Conservation (phyloP, 2,888 invertebrate species). For the Seira ritae region DNA sequence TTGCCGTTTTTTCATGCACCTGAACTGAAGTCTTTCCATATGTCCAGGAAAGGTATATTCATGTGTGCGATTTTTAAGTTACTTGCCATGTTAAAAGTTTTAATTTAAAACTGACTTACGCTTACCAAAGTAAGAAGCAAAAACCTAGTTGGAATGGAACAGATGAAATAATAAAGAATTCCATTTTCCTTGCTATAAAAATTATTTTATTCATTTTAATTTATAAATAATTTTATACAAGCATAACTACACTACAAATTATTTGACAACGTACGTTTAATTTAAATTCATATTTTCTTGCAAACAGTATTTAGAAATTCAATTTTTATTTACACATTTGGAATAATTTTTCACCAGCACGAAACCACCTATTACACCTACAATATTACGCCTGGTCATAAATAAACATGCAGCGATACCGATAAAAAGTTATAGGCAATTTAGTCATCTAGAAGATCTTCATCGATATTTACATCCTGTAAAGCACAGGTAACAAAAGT, state of each 20-base stretch:
- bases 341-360: conserved; percentile 30
- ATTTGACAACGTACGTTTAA: conserved; percentile 1
- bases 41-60: too few species aligned
- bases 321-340: conserved; percentile 1
- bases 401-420: too few species aligned
- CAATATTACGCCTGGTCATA: too few species aligned
- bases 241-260: conserved; percentile 20
- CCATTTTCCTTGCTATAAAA: background rate
- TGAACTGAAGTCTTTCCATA: too few species aligned
- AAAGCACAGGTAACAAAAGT: conserved; percentile 74
- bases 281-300: conserved; percentile 28
- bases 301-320: background rate
- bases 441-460: conserved; percentile 81
- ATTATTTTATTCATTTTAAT: conserved; percentile 22
- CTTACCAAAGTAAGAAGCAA: too few species aligned
- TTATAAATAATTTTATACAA: conserved; percentile 47
- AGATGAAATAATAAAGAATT: background rate
- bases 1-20: too few species aligned
- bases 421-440: too few species aligned
- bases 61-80: too few species aligned
- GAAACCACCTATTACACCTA: background rate
- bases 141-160: too few species aligned
- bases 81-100: too few species aligned
- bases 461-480: conserved; percentile 85
- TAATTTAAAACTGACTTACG: too few species aligned